These are phyloP conservation scores for Eriocheir sinensis DNA, from an alignment of 1,140 invertebrate species.

Conservation along the genomic window DNA sequence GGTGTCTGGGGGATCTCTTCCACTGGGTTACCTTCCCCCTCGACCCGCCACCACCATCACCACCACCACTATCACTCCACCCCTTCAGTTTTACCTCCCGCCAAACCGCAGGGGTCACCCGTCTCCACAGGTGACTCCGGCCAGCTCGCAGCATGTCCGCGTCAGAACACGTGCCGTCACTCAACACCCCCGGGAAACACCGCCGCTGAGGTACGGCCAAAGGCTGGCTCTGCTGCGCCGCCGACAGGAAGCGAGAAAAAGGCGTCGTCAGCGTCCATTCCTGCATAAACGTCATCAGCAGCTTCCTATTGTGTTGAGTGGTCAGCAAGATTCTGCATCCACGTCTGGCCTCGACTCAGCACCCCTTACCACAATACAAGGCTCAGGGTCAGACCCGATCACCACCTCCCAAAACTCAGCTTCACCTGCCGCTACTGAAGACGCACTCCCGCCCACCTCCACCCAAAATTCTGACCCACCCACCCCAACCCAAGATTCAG, in stretches of 20 bases:
- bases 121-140: not conserved
- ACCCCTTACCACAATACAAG: not conserved
- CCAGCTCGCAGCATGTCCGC: not conserved
- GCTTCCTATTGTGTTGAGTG: not conserved
- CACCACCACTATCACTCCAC: too few relatives aligned
- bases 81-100: not conserved
- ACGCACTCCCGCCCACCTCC: too few relatives aligned
- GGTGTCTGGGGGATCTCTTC: not conserved
- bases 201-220: not conserved
- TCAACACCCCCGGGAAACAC: not conserved
- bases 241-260: not conserved
- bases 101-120: not conserved
- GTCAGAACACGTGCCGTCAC: not conserved
- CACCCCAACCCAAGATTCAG: not conserved
- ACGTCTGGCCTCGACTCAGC: not conserved
- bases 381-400: not conserved
- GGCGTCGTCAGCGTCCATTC: too few relatives aligned
- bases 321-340: not conserved
- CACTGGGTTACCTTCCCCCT: not conserved
- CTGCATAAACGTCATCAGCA: not conserved
- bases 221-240: not conserved
- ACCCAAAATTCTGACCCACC: too few relatives aligned
- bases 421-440: not conserved
- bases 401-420: not conserved
- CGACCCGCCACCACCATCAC: too few relatives aligned